Evolutionary conservation across 2,113 vertebrate genomes (phyloP), one percentile per base, ranked within the genome.

Genomic region (Synchiropus splendidus): DNA sequence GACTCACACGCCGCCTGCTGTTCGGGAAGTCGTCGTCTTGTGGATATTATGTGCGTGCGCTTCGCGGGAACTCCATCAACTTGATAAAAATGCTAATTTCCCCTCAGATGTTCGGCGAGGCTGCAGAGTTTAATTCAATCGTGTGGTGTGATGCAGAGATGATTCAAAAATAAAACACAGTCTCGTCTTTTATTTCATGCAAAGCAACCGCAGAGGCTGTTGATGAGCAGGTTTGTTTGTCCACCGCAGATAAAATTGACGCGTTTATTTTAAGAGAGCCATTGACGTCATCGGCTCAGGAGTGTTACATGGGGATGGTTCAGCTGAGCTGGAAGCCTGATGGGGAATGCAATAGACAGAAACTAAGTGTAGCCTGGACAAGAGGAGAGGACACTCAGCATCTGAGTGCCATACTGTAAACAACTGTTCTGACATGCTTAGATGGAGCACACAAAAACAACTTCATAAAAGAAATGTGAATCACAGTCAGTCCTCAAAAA

Each of bases 201-300:
- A 53, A 31, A 37, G 42, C 31, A 42, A 39, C 66, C 51, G 12
- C 36, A 16, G 36, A 10, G 18, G 1, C 18, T 39, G 35, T 8
- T 27, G 21, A 27, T 8, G 21, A 27, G 21, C 21, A 27, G 8
- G 21, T 27, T n/a, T 27, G 21, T 27, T 8, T 27, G 21, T 27
- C 21, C 8, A 8, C n/a, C n/a, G 21, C 4, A 5, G 21, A 4
- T 8, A 27, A 27, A 27, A 27, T 27, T 8, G 4, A 27, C 4
- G 21, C 21, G 8, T 27, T 39, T 54, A 39, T 58, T 66, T 73
- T 74, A 57, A 60, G 50, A 61, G 57, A 38, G 49, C 13, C 41
- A 16, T 58, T 75, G 55, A 63, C 52, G 42, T 56, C 58, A 66
- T 40, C 54, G 39, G 13, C 16, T 64, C 44, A 48, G 58, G 49